Base-by-base conservation (phyloP, 2,797 vertebrate species). In the Meda fulgida region DNA sequence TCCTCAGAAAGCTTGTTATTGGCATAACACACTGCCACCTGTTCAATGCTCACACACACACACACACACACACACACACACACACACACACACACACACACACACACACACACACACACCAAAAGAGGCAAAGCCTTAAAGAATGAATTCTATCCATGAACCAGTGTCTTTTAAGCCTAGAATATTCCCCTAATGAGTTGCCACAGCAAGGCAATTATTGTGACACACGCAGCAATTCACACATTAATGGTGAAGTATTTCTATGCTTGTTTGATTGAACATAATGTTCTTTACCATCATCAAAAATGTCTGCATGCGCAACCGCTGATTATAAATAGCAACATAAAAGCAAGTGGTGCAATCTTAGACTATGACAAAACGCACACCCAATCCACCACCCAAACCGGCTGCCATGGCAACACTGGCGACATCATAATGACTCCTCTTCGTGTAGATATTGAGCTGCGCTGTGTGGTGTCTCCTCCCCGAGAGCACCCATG, bases 331-430 rank as follows among this genome's bases (percentile, higher is more conserved):
- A 95, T 94, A 96, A 96, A 96, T 95, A 96, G 94, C 92, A 95
- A 94, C 94, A 95, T 94, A 93, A 95, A 95, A 95, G 95, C 94
- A 94, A 96, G 94, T 94, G 94, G 94, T 92, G 92, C 94, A 95
- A 95, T 94, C 92, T 93, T 92, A 93, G 94, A 92, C 93, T 95
- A 93, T 93, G 92, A 95, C 95, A 94, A 94, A 92, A 94, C 93
- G 92, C 87, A 94, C 93, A 94, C 93, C 94, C 93, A 91, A 92
- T 94, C 91, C 93, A 90, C 94, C 94, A 94, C 93, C 94, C 92
- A 92, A 94, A 93, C 93, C 94, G 93, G 94, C 93, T 96, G 92
- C 94, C 93, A 96, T 96, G 93, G 95, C 93, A 96, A 96, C 95
- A 87, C 90, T 89, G 91, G 91, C 93, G 90, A 94, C 95, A 93